Conservation (phyloP, 2,113 vertebrate genomes). For the Empidonax alnorum region DNA sequence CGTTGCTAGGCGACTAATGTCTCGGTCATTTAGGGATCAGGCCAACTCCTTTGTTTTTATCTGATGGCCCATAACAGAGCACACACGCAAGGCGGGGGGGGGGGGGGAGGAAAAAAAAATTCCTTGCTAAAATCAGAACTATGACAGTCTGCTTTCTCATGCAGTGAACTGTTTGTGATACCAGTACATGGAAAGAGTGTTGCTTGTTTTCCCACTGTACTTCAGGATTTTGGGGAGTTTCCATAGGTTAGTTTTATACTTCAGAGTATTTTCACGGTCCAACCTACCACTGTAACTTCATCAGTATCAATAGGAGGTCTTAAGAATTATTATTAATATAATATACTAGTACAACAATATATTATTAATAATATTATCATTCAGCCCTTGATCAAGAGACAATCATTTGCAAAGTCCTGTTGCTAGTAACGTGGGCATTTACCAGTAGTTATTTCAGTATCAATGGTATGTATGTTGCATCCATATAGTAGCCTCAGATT, state of each 20-base stretch:
- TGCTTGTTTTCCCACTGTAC: background rate
- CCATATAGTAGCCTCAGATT: background rate
- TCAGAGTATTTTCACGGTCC: background rate
- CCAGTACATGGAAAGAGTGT: background rate
- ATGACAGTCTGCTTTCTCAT: background rate
- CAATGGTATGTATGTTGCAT: background rate
- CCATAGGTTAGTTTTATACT: background rate
- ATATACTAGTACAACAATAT: background rate
- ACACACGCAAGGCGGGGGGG: too few species aligned
- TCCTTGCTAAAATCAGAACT: too few species aligned
- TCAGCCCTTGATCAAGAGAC: background rate
- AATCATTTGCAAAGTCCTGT: background rate
- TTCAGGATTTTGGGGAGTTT: background rate
- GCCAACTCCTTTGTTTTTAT: too few species aligned
- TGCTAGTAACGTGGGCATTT: background rate
- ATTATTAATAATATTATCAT: background rate
- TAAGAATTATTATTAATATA: background rate
- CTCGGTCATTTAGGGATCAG: too few species aligned
- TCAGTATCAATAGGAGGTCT: background rate
- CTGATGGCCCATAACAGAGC: too few species aligned
- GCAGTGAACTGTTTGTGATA: background rate
- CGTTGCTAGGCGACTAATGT: too few species aligned
- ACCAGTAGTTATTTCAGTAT: background rate
- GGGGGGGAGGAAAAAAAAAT: too few species aligned
- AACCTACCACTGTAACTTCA: background rate